Percentiles rank a stretch among this genome's conserved stretches.
Conservation (phyloP, 2,113 vertebrate genomes). For the Callipepla squamata region DNA sequence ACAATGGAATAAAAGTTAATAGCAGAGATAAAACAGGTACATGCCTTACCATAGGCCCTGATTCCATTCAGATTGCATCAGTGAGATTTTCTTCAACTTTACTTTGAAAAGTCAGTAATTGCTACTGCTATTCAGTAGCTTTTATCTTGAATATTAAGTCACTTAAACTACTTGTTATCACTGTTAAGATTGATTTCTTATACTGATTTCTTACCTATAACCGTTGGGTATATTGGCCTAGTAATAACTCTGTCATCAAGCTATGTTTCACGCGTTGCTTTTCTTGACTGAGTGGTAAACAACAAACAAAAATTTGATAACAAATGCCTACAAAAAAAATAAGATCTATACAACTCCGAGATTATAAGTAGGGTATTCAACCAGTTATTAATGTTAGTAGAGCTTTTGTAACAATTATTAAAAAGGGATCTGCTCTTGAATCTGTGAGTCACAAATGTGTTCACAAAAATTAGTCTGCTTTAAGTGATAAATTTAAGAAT, state of each 20-base stretch:
- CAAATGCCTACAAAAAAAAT: neutral
- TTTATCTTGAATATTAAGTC: rapidly evolving
- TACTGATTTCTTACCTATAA: neutral
- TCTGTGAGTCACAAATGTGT: neutral
- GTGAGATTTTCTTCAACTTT: neutral
- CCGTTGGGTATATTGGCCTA: neutral
- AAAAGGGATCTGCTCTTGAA: neutral
- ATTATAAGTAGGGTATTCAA: neutral
- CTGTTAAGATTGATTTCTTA: neutral
- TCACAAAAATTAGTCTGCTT: neutral
- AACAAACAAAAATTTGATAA: neutral
- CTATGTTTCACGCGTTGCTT: neutral
- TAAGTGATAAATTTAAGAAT: neutral
- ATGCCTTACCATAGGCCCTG: neutral
- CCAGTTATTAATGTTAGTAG: neutral
- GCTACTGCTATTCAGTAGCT: neutral
- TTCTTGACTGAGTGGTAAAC: neutral
- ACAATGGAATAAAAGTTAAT: neutral
- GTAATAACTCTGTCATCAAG: neutral
- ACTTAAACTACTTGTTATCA: neutral
- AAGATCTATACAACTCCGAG: neutral
- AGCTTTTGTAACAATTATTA: neutral
- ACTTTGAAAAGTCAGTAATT: neutral
- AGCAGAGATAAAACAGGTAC: neutral
- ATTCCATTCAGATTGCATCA: neutral